These are phyloP conservation scores for Elymnias hypermnestra DNA, from an alignment of 1,140 invertebrate genomes.

Conservation along the genomic window DNA sequence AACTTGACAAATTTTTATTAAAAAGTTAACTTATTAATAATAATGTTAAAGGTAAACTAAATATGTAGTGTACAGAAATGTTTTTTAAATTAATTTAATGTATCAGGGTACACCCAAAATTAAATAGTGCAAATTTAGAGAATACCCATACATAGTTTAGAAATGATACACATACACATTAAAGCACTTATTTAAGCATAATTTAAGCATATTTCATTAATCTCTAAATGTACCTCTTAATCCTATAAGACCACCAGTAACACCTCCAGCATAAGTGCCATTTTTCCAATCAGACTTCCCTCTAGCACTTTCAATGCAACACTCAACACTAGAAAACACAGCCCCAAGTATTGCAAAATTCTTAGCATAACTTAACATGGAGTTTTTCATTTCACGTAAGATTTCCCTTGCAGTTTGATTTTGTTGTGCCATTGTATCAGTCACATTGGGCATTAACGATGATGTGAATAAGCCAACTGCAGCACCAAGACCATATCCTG, in stretches of 20 bases:
- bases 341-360: constrained; percentile 97
- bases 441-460: constrained; percentile 93
- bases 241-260: constrained; percentile 96
- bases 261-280: constrained; percentile 94
- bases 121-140: too few relatives aligned
- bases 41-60: too few relatives aligned
- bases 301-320: constrained; percentile 92
- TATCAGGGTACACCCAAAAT: too few relatives aligned
- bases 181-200: too few relatives aligned
- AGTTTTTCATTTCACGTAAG: constrained; percentile 93
- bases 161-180: too few relatives aligned
- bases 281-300: constrained; percentile 98
- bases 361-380: constrained; percentile 95
- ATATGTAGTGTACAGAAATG: too few relatives aligned
- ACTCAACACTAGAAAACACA: constrained; percentile 95
- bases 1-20: too few relatives aligned
- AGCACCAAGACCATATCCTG: constrained; percentile 94
- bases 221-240: constrained; percentile 95
- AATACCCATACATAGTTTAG: too few relatives aligned
- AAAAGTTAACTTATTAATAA: too few relatives aligned
- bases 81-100: too few relatives aligned
- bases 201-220: too few relatives aligned
- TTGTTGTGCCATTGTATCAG: constrained; percentile 83
- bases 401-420: constrained; percentile 90
- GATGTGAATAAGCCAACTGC: constrained; percentile 97